These are phyloP conservation scores for Oxytorus armatus DNA, from an alignment of 2,888 invertebrate species.

Conservation along the genomic window DNA sequence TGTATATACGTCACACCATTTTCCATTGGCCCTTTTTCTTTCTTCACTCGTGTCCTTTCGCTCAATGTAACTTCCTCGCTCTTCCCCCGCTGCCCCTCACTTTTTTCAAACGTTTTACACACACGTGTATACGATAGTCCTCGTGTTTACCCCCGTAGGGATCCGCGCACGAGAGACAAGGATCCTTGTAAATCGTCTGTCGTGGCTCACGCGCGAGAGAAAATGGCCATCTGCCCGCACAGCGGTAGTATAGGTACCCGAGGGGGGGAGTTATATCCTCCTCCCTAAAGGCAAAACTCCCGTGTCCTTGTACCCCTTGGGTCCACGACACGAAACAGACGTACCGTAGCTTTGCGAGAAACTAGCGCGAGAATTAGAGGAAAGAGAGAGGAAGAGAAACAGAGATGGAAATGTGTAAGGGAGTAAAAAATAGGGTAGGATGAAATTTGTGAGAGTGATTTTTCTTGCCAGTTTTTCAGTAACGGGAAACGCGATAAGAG, in stretches of 20 bases:
- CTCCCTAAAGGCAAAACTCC: conserved; percentile 14
- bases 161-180: conserved; percentile 34
- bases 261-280: conserved; percentile 16
- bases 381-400: background rate
- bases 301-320: conserved; percentile 32
- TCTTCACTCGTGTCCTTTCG: no score
- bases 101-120: conserved; percentile 29
- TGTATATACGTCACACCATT: conserved; percentile 37
- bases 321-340: conserved; percentile 20
- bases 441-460: conserved; percentile 6
- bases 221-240: conserved; percentile 66
- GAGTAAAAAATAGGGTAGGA: conserved; percentile 11
- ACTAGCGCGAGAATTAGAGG: no score
- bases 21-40: conserved; percentile 35
- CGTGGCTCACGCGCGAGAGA: conserved; percentile 25
- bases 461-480: conserved; percentile 1
- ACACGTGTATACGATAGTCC: conserved; percentile 24
- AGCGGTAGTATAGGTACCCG: no score
- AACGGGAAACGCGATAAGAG: background rate
- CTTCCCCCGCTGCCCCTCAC: no score
- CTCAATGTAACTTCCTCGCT: conserved; percentile 19
- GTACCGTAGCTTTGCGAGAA: background rate
- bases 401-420: conserved; percentile 7
- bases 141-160: conserved; percentile 66
- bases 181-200: conserved; percentile 65